Conservation (phyloP, 2,797 vertebrate species). For the Balearica regulorum region DNA sequence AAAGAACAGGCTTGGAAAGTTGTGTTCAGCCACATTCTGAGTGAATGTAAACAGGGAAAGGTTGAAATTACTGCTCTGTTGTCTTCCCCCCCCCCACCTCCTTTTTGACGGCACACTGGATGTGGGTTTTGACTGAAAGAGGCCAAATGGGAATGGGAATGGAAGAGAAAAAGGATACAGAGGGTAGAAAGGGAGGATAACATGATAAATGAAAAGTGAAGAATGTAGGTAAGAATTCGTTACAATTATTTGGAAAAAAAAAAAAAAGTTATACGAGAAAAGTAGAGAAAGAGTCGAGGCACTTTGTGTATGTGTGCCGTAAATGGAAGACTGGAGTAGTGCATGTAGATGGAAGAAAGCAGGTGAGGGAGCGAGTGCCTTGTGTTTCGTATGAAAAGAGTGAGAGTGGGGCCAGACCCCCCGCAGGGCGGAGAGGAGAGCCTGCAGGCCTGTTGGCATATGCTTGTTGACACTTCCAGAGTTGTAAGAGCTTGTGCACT, state of each 20-base stretch:
- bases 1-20: background rate
- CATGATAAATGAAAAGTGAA: background rate
- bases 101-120: background rate
- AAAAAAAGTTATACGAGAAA: background rate
- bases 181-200: background rate
- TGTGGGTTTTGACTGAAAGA: background rate
- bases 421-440: accelerated
- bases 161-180: background rate
- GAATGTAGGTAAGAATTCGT: background rate
- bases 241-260: background rate
- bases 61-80: background rate
- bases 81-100: no score
- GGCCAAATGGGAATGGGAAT: background rate
- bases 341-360: background rate
- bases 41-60: background rate
- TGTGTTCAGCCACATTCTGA: background rate
- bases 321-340: background rate
- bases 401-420: background rate
- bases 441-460: no score
- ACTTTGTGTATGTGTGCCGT: background rate
- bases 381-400: background rate
- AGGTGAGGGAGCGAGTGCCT: background rate
- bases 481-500: background rate
- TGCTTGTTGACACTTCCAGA: background rate
- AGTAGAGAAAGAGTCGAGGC: background rate